phyloP scores from a whole-genome alignment of 1,140 invertebrate species.

The Cydia amplana region DNA sequence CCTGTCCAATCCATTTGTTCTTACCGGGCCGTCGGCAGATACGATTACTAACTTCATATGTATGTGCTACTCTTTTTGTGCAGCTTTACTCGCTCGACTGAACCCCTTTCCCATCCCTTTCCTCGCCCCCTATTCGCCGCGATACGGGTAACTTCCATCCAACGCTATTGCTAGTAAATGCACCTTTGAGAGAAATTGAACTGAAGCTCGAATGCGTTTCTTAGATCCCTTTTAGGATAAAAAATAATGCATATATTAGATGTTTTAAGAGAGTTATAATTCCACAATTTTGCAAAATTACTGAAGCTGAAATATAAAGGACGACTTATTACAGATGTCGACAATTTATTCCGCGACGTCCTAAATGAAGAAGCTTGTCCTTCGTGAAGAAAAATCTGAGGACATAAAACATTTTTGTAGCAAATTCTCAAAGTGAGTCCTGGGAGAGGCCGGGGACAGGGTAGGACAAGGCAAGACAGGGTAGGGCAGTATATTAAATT shows the following conservation, averaged over 20 bases:
- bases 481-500: constrained; percentile 60
- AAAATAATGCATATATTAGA: background rate
- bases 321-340: constrained; percentile 15
- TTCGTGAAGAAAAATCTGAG: constrained; percentile 17
- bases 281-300: constrained; percentile 6
- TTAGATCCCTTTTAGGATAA: constrained; percentile 4
- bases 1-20: constrained; percentile 32
- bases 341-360: constrained; percentile 19
- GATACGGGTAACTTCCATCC: constrained; percentile 27
- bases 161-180: constrained; percentile 22
- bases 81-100: constrained; percentile 15
- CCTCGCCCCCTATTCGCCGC: constrained; percentile 7
- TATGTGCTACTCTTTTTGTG: constrained; percentile 30
- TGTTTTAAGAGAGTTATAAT: background rate
- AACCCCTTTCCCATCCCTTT: constrained; percentile 14
- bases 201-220: background rate
- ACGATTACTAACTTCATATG: constrained; percentile 32
- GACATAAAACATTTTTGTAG: constrained; percentile 30
- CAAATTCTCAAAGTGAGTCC: constrained; percentile 14
- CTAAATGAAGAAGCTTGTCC: constrained; percentile 32
- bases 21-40: constrained; percentile 31
- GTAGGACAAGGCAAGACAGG: constrained; percentile 17
- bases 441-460: constrained; percentile 5
- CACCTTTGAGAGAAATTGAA: constrained; percentile 25
- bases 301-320: constrained; percentile 12